Evolutionary conservation across 2,797 vertebrate species (phyloP).

Genomic region (Echeneis naucrates): DNA sequence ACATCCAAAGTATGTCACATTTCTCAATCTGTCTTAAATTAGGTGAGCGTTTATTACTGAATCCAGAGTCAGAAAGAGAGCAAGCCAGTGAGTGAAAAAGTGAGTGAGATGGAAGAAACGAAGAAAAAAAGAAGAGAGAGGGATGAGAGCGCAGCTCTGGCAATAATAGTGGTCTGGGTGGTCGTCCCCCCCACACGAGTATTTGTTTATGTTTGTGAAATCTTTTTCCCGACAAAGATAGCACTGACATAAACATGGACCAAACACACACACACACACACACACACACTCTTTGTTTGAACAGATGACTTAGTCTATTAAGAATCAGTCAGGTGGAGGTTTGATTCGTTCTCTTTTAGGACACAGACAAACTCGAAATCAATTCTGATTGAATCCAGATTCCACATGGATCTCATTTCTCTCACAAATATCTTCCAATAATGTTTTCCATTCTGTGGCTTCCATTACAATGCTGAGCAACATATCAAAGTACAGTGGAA

Average conservation of each 20-base stretch:
- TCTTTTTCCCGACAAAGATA: slow-evolving; percentile 10
- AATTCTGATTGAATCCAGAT: slow-evolving; percentile 67
- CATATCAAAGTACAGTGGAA: slow-evolving; percentile 57
- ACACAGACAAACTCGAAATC: slow-evolving; percentile 63
- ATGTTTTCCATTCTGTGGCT: slow-evolving; percentile 69
- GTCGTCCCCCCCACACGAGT: slow-evolving; percentile 18
- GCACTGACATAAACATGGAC: not conserved
- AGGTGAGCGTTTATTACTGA: slow-evolving; percentile 52
- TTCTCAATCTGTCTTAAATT: slow-evolving; percentile 74
- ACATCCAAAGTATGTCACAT: slow-evolving; percentile 47
- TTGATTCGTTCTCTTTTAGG: slow-evolving; percentile 41
- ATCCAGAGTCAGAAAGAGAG: slow-evolving; percentile 52
- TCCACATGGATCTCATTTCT: slow-evolving; percentile 59
- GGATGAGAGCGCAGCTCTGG: slow-evolving; percentile 40
- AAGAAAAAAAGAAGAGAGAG: not conserved
- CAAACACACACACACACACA: too few species aligned
- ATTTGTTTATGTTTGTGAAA: slow-evolving; percentile 54
- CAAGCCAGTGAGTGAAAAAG: too few species aligned
- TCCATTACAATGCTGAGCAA: slow-evolving; percentile 39
- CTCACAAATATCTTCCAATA: slow-evolving; percentile 71
- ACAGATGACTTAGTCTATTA: slow-evolving; percentile 33
- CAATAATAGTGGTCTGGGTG: slow-evolving; percentile 43
- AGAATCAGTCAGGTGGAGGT: slow-evolving; percentile 49
- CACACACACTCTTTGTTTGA: slow-evolving; percentile 23
- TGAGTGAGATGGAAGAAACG: too few species aligned